Evolutionary conservation across 2,113 vertebrate species (phyloP), one percentile per base, ranked within the genome.

Genomic region (Nerophis ophidion): DNA sequence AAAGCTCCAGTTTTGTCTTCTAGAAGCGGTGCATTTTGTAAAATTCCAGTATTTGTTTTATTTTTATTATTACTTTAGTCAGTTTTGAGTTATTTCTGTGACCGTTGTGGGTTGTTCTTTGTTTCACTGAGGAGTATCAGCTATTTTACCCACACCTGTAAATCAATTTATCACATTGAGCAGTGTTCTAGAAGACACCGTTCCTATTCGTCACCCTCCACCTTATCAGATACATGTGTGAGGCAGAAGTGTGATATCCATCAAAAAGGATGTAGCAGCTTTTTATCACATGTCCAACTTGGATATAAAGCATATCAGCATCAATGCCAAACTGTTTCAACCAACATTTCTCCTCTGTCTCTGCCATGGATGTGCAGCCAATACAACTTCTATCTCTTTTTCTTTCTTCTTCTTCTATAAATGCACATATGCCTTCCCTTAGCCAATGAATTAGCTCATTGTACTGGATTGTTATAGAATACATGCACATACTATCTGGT

Each of bases 361-460:
- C 57, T 5, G 6, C 64, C 71, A 74, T 71, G 70, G 60, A 73
- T 58, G 71, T 48, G 11, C 36, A 38, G 10, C 65, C 60, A 65
- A 68, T 57, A 49, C 35, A 15, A 52, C 63, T 56, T 42, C 63
- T 68, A 79, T 83, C 73, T 57, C 53, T 66, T 70, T 70, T 70
- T 64, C 73, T 75, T 65, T 81, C 26, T 68, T 81, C 26, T 68
- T 38, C 49, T 48, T 70, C 57, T 52, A 76, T 75, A 77, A 70
- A 65, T 5, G 15, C 36, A 65, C 48, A 70, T 76, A 75, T 35
- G 48, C 47, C 57, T 66, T 64, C 61, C 75, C 73, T 74, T 80
- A 83, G n/a, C 17, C 11, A 45, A 57, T 85, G 77, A 83, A 83
- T 74, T 38, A 15, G 66, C 45, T 56, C 72, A 66, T 76, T 84